Base-by-base conservation (phyloP, 2,113 vertebrate genomes). In the Anser brachyrhynchus region DNA sequence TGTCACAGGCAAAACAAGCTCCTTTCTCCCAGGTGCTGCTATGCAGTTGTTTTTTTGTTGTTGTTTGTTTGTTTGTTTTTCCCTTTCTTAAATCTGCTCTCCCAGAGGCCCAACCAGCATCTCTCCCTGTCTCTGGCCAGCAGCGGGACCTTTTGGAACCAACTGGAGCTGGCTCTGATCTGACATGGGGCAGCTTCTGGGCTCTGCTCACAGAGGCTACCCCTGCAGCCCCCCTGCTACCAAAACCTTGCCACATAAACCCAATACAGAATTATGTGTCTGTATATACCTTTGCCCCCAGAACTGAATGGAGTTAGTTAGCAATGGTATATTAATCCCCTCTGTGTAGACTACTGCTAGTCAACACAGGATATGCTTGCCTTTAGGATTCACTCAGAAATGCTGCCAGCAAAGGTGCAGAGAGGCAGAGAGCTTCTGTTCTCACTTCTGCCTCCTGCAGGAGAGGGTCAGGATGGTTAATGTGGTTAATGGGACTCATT, bases 251-350 rank as follows among this genome's bases (percentile, higher is more conserved):
- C 20, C 16, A 28, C 16, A 8, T 28, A 28, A 64, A 22, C 37
- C 15, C 37, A 64, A 19, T 28, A 39, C 37, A 39, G 17, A 37
- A 21, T 6, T 74, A 7, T 46, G 13, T 69, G 8, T 62, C 26
- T 55, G 15, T 0, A 0, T 13, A 19, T 2, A 25, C 2, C 22
- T 81, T 41, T 82, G 65, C 19, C 20, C 49, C 4, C n/a, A 55
- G 57, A 62, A 49, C 2, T 9, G 46, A 11, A 35, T 21, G 26
- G 37, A 46, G 21, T 81, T 52, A 31, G 19, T 88, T 57, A 57
- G 39, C 12, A 81, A 4, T 13, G 44, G 13, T 41, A 12, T 37
- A 39, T 80, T 62, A 44, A 46, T 81, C 80, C 8, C 22, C 17
- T 31, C 22, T 3, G 0, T 62, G 33, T 8, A 67, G 19, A 13